Conservation (phyloP, 2,797 vertebrate species). For the Catostomus latipinnis region DNA sequence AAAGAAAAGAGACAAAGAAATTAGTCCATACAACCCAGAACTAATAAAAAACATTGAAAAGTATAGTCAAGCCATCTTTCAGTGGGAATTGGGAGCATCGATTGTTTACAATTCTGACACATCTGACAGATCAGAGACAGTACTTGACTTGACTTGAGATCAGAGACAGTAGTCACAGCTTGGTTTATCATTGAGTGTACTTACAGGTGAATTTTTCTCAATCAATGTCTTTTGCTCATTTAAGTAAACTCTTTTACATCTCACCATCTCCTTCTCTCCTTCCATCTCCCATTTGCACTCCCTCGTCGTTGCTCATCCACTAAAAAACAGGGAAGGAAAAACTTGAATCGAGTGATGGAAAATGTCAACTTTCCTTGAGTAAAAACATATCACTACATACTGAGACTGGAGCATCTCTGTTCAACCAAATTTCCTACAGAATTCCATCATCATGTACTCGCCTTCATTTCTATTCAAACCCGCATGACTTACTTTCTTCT, state of each 20-base stretch:
- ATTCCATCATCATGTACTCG: no score
- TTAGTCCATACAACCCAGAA: conserved; percentile 14
- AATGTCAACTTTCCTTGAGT: conserved; percentile 55
- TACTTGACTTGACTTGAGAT: neutral
- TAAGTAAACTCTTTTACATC: neutral
- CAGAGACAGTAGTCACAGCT: neutral
- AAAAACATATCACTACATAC: conserved; percentile 57
- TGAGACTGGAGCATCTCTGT: conserved; percentile 26
- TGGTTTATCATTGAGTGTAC: neutral
- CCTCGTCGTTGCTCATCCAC: neutral
- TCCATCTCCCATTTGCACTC: neutral
- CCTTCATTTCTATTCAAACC: no score
- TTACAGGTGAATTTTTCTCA: neutral
- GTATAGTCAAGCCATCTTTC: conserved; percentile 2
- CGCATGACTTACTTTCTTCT: no score
- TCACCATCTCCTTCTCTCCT: neutral
- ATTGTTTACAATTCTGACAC: neutral
- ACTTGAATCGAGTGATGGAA: conserved; percentile 34
- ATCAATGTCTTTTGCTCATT: neutral
- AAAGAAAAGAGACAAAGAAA: conserved; percentile 42
- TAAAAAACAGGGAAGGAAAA: neutral
- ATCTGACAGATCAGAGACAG: neutral
- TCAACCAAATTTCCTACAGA: no score
- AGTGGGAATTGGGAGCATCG: neutral
- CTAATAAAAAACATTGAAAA: conserved; percentile 37